A percentile compares a stretch with the other conserved stretches of the same genome.
Conservation (phyloP, 2,797 vertebrate genomes). For the Rhinoraja longicauda region DNA sequence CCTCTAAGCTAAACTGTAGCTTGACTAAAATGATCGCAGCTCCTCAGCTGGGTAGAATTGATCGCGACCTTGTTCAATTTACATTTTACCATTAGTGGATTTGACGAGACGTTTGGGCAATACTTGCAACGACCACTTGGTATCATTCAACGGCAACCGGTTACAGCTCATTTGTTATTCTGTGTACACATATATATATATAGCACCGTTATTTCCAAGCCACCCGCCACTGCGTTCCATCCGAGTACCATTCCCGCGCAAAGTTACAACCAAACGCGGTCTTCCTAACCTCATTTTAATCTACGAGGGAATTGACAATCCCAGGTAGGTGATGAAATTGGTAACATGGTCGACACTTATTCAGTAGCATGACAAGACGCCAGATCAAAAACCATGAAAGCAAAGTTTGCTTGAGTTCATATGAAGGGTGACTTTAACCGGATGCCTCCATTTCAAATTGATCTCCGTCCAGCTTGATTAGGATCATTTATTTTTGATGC, state of each 20-base stretch:
- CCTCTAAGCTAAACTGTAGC: not conserved
- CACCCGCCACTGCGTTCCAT: not conserved
- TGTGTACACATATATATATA: not conserved
- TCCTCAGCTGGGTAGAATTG: not conserved
- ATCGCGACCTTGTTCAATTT: not conserved
- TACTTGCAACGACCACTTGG: not conserved
- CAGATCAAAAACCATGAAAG: conserved; percentile 45
- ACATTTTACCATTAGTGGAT: not conserved
- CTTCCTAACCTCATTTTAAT: conserved; percentile 53
- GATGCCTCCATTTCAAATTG: conserved; percentile 37
- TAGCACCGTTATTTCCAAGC: not conserved
- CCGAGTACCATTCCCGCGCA: not conserved
- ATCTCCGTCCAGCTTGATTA: not conserved
- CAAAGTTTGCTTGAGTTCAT: conserved; percentile 43
- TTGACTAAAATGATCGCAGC: not conserved
- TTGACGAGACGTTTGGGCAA: not conserved
- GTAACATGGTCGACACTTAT: conserved; percentile 55
- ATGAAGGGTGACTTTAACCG: conserved; percentile 46
- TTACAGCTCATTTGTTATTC: not conserved
- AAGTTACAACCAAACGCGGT: not conserved
- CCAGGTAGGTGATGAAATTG: conserved; percentile 55
- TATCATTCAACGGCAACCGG: not conserved
- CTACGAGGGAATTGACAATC: conserved; percentile 53
- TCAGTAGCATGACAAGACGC: conserved; percentile 53
- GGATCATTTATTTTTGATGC: not conserved